A percentile compares a stretch with the other conserved stretches of the same genome.
phyloP scores from a whole-genome alignment of 2,888 invertebrate genomes.

The Crepidodera aurea region DNA sequence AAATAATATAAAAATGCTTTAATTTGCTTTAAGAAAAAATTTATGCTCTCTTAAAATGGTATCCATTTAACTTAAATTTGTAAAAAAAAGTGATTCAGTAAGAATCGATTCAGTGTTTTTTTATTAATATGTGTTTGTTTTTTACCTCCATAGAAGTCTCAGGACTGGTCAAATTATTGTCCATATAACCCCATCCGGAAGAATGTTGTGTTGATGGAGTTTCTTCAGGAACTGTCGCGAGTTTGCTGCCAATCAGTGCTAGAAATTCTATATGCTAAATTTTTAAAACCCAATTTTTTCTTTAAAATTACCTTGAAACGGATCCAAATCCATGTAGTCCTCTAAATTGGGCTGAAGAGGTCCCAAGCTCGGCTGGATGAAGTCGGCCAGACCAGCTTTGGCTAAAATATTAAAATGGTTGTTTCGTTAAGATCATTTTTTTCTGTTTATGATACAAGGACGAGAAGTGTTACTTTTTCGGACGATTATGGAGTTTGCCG shows the following conservation, averaged over 20 bases:
- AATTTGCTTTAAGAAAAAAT: too few relatives aligned
- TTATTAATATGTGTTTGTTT: too few relatives aligned
- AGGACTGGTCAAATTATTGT: constrained; percentile 30
- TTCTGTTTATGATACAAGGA: too few relatives aligned
- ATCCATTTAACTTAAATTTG: too few relatives aligned
- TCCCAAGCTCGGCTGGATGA: constrained; percentile 97
- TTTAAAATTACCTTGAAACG: constrained; percentile 47
- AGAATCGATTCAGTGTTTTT: too few relatives aligned
- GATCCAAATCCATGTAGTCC: constrained; percentile 93
- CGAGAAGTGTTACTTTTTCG: too few relatives aligned
- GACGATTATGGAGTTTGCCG: too few relatives aligned
- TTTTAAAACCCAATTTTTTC: constrained; percentile 11
- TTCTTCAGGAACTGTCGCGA: constrained; percentile 72
- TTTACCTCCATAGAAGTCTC: constrained; percentile 34
- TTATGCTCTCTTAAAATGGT: too few relatives aligned
- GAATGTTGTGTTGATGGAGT: constrained; percentile 40
- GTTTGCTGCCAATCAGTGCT: constrained; percentile 67
- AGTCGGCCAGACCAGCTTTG: constrained; percentile 89
- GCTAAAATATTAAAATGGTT: constrained; percentile 67
- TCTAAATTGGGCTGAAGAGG: constrained; percentile 97
- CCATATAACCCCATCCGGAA: constrained; percentile 43
- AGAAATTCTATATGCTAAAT: constrained; percentile 36
- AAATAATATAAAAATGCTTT: too few relatives aligned
- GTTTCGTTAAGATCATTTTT: too few relatives aligned
- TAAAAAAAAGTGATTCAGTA: too few relatives aligned